phyloP scores from a whole-genome alignment of 23 tunicate species.

The Clavelina lepadiformis region DNA sequence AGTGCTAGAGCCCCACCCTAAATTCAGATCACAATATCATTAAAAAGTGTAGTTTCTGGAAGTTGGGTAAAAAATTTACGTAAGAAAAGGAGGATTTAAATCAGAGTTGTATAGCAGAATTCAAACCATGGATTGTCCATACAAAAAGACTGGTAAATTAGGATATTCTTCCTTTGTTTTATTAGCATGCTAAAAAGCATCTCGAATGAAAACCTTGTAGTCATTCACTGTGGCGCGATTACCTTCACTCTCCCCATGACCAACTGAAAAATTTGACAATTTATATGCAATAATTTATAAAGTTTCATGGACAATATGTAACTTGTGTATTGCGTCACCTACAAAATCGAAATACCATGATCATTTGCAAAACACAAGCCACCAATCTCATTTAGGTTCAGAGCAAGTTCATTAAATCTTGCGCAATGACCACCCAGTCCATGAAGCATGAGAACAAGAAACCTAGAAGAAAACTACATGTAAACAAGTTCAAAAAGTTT shows the following conservation, averaged over 20 bases:
- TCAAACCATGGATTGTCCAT: conserved; percentile 1
- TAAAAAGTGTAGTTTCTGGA: background rate
- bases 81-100: background rate
- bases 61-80: background rate
- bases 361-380: conserved; percentile 71
- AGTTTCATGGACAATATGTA: too few species aligned
- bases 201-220: background rate
- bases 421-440: conserved; percentile 81
- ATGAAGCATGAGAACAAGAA: conserved; percentile 45
- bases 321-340: too few species aligned
- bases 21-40: background rate
- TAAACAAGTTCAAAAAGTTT: background rate
- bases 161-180: background rate
- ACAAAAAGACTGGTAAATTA: background rate
- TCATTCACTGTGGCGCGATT: background rate
- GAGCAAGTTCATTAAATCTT: conserved; percentile 55
- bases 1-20: conserved; percentile 84
- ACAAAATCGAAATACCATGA: conserved; percentile 49
- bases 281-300: too few species aligned
- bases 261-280: too few species aligned
- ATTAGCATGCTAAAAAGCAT: background rate
- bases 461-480: conserved; percentile 23
- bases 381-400: conserved; percentile 34
- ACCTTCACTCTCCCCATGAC: conserved; percentile 1
- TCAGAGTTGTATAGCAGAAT: background rate